Conservation (phyloP, 2,888 invertebrate species). For the Baccha elongata region DNA sequence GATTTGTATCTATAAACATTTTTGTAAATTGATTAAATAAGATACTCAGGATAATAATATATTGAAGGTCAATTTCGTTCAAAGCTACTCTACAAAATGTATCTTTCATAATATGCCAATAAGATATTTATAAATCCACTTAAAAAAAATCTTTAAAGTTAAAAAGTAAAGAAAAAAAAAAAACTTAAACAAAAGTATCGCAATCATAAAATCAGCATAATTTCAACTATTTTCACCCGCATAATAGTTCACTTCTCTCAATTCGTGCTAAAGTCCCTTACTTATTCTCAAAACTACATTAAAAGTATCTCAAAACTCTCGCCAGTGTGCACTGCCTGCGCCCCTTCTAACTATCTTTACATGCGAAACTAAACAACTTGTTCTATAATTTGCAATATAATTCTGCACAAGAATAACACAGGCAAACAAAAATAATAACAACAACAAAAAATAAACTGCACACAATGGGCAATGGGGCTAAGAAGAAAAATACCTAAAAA, state of each 20-base stretch:
- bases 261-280: slow-evolving; percentile 27
- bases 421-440: slow-evolving; percentile 21
- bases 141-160: neutral
- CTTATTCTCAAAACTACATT: slow-evolving; percentile 3
- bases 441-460: slow-evolving; percentile 16
- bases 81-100: neutral
- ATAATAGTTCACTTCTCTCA: slow-evolving; percentile 51
- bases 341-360: neutral
- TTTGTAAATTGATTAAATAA: neutral
- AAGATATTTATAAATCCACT: slow-evolving; percentile 5
- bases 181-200: slow-evolving; percentile 25
- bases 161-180: neutral
- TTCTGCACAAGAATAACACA: slow-evolving; percentile 52
- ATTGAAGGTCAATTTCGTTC: neutral
- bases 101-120: neutral
- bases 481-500: slow-evolving; percentile 16
- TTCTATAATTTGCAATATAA: slow-evolving; percentile 67
- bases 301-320: slow-evolving; percentile 44
- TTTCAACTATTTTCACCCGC: slow-evolving; percentile 65
- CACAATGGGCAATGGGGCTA: slow-evolving; percentile 34
- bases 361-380: slow-evolving; percentile 44
- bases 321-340: neutral
- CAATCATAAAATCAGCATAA: slow-evolving; percentile 62
- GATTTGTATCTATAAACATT: neutral
- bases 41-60: neutral